Conservation (phyloP, 2,797 vertebrate genomes). For the Otus scops region DNA sequence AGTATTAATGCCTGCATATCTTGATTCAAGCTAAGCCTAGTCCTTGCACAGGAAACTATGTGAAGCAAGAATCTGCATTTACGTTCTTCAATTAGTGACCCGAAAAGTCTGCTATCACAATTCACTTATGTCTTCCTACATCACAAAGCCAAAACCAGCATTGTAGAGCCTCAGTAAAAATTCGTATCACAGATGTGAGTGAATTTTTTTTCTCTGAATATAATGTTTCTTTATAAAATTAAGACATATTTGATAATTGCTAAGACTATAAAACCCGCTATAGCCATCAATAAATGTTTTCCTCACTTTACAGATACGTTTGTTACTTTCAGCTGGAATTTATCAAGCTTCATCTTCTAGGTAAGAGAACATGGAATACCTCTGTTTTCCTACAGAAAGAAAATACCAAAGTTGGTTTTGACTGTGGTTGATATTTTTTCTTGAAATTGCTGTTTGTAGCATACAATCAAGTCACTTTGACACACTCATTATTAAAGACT, state of each 20-base stretch:
- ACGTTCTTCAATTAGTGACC: background rate
- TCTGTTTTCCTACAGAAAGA: background rate
- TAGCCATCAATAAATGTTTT: background rate
- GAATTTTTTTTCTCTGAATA: background rate
- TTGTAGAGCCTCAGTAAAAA: background rate
- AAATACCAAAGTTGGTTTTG: background rate
- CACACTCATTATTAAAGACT: background rate
- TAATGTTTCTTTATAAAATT: background rate
- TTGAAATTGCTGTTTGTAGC: background rate
- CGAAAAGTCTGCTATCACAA: background rate
- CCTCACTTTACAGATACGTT: background rate
- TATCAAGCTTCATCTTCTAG: background rate
- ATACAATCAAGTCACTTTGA: background rate
- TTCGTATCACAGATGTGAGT: background rate
- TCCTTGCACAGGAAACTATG: background rate
- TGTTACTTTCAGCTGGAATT: background rate
- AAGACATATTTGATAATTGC: background rate
- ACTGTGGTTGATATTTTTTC: background rate
- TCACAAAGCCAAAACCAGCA: background rate
- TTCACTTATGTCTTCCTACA: background rate
- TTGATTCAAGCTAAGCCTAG: background rate
- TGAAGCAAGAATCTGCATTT: background rate
- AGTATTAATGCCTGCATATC: background rate
- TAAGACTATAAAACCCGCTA: background rate
- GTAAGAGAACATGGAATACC: background rate